Conservation (phyloP, 2,888 invertebrate species). For the Dasypogon diadema region DNA sequence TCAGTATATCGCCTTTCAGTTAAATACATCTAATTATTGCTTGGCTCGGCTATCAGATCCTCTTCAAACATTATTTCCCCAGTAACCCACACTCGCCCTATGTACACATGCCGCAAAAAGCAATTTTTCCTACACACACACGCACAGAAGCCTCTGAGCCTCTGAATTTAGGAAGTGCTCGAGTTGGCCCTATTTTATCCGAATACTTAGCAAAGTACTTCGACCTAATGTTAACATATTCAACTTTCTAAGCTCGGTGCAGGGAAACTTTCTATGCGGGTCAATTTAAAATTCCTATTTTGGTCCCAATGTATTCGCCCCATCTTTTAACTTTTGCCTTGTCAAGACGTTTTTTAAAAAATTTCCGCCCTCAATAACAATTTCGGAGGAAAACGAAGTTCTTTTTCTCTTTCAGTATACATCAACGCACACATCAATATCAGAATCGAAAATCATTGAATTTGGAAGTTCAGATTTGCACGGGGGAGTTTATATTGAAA, state of each 20-base stretch:
- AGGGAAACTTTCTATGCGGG: constrained; percentile 38
- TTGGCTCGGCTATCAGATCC: constrained; percentile 4
- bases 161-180: neutral
- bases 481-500: constrained; percentile 37
- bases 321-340: constrained; percentile 17
- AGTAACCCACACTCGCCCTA: neutral
- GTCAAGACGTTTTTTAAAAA: constrained; percentile 8
- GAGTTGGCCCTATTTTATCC: neutral
- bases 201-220: constrained; percentile 22
- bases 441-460: constrained; percentile 30
- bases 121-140: constrained; percentile 37
- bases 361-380: constrained; percentile 31
- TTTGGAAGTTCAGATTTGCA: constrained; percentile 11
- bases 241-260: constrained; percentile 10
- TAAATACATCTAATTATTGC: neutral
- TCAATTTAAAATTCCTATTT: constrained; percentile 48
- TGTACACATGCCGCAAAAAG: constrained; percentile 28
- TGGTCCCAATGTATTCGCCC: constrained; percentile 21
- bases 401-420: neutral
- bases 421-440: constrained; percentile 26
- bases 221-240: constrained; percentile 39
- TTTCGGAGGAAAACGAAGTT: neutral
- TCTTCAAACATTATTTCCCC: constrained; percentile 35
- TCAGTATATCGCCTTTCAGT: neutral
- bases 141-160: neutral